Conservation (phyloP, 2,888 invertebrate species). For the Theristus sp. region DNA sequence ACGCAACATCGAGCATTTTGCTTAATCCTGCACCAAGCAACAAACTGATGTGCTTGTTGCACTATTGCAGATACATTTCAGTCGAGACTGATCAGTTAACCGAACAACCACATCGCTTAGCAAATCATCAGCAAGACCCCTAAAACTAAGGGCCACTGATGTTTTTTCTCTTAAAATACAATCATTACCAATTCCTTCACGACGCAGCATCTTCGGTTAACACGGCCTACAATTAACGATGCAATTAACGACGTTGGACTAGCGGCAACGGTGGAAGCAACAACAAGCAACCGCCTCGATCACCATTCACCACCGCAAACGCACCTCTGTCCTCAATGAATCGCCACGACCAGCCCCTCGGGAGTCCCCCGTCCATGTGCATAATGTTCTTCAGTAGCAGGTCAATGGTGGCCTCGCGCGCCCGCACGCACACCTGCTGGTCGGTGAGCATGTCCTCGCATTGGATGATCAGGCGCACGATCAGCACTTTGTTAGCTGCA, state of each 20-base stretch:
- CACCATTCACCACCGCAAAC: neutral
- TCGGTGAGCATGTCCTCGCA: slow-evolving; percentile 55
- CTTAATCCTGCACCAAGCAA: slow-evolving; percentile 36
- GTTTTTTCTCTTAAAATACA: too few relatives aligned
- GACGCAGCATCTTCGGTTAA: too few relatives aligned
- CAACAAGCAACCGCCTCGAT: neutral
- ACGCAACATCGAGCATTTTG: slow-evolving; percentile 68
- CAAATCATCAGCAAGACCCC: too few relatives aligned
- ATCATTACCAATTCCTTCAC: too few relatives aligned
- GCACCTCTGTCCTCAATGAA: slow-evolving; percentile 48
- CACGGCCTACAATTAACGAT: too few relatives aligned
- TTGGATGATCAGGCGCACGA: slow-evolving; percentile 28
- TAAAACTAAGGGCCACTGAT: too few relatives aligned
- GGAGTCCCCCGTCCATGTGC: slow-evolving; percentile 41
- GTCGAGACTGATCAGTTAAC: too few relatives aligned
- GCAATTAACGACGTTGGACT: neutral
- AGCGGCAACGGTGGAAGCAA: neutral
- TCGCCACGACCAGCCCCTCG: slow-evolving; percentile 70
- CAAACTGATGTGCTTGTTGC: too few relatives aligned
- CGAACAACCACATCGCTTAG: too few relatives aligned
- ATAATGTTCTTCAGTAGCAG: slow-evolving; percentile 64
- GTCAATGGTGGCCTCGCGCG: slow-evolving; percentile 79
- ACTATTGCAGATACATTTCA: too few relatives aligned
- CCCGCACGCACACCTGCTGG: slow-evolving; percentile 58
- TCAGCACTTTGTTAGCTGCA: slow-evolving; percentile 25